Base-by-base conservation (phyloP, 2,113 vertebrate species). In the Mixornis gularis region DNA sequence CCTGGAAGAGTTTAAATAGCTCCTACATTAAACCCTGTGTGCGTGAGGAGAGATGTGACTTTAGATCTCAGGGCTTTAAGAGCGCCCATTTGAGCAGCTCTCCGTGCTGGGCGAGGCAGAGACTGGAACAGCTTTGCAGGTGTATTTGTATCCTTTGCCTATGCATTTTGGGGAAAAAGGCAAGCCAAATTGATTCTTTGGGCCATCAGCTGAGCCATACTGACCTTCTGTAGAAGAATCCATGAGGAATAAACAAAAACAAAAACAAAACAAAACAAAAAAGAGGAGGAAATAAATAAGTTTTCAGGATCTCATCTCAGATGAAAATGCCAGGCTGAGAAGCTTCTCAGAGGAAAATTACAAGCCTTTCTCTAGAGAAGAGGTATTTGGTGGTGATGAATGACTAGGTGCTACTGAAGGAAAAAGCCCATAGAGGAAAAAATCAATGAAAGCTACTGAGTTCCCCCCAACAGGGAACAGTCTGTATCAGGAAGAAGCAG, bases 1-100 rank as follows among this genome's bases (percentile, higher is more conserved):
- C 41, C 22, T 36, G 22, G 25, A 40, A 68, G 55, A 80, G 26
- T 66, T 83, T 79, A 59, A 81, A 52, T 53, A 76, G 41, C 19
- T 58, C 19, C 9, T 55, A 17, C 0, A 0, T 78, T 69, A 91
- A 84, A 43, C 6, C 21, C 3, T n/a, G 9, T 43, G 27, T 13
- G 30, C 2, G 0, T 56, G 51, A 92, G 34, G 43, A 59, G 66
- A 63, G 29, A 8, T 20, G 17, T 62, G 55, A 58, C 13, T 48
- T 17, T 10, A 24, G 40, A 62, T n/a, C 41, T 41, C 43, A 4
- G 25, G 20, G 22, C 12, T 53, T 62, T 34, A 38, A 17, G 29
- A 84, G 13, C 26, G 32, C 13, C 25, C 55, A 22, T 14, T 16
- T 40, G 30, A 91, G 64, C 5, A 5, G 17, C 18, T 60, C 56